Evolutionary conservation across 1,140 invertebrate species (phyloP).

Genomic region (Pantala flavescens): DNA sequence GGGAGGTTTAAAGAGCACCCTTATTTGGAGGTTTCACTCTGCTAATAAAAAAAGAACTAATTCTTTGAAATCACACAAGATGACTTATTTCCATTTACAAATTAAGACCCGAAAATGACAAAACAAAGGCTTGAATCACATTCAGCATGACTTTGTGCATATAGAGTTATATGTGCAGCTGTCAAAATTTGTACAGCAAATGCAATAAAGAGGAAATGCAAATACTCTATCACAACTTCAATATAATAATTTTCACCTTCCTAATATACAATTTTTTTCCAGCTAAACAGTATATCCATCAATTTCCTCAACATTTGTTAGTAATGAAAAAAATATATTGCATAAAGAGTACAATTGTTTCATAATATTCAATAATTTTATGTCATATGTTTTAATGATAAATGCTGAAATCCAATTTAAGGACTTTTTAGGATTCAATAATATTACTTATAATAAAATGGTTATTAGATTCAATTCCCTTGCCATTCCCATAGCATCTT

Average conservation of each 20-base stretch:
- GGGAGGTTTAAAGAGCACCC: too few species aligned
- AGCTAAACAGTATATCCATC: not conserved
- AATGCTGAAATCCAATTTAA: not conserved
- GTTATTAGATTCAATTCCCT: not conserved
- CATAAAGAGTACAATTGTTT: not conserved
- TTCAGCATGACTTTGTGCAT: not conserved
- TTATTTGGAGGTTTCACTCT: too few species aligned
- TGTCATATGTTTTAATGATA: not conserved
- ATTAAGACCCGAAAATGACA: not conserved
- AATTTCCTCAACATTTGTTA: conserved; percentile 3
- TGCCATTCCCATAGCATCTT: not conserved
- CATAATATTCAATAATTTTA: conserved; percentile 1
- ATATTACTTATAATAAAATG: not conserved
- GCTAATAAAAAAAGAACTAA: too few species aligned
- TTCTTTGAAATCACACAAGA: not conserved
- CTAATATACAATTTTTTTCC: not conserved
- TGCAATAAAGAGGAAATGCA: conserved; percentile 8
- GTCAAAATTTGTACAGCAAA: not conserved
- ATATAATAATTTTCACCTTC: not conserved
- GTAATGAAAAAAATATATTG: not conserved
- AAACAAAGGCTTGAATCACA: conserved; percentile 6
- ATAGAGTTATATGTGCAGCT: not conserved
- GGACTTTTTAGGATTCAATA: conserved; percentile 2
- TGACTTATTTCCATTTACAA: not conserved
- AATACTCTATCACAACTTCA: not conserved